Evolutionary conservation across 2,888 invertebrate genomes (phyloP).

Genomic region (Sicus ferrugineus): DNA sequence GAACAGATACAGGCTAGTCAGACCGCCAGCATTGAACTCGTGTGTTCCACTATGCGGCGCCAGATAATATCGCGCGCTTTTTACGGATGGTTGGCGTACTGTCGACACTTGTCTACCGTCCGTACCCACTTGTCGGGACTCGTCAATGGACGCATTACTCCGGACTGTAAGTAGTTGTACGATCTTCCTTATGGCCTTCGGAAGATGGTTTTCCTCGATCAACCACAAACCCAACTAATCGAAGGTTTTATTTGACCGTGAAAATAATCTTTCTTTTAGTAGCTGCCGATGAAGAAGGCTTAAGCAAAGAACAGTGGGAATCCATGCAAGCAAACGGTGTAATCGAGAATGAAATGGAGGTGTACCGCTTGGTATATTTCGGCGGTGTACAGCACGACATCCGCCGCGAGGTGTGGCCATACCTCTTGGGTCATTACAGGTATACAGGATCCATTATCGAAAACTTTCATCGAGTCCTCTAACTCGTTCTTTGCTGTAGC

Average conservation of each 20-base stretch:
- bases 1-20: constrained; percentile 58
- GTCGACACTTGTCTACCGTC: constrained; percentile 90
- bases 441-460: constrained; percentile 45
- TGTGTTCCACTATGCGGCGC: constrained; percentile 93
- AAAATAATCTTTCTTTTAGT: constrained; percentile 65
- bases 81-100: constrained; percentile 96
- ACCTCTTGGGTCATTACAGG: constrained; percentile 84
- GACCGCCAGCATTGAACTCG: constrained; percentile 74
- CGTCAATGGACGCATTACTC: constrained; percentile 79
- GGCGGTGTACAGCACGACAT: constrained; percentile 84
- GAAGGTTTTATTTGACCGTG: no score
- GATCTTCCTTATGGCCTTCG: no score
- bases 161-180: constrained; percentile 65
- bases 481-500: constrained; percentile 50
- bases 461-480: neutral
- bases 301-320: constrained; percentile 81
- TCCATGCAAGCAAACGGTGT: constrained; percentile 73
- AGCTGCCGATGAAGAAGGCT: constrained; percentile 72
- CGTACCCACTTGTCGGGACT: constrained; percentile 90
- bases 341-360: constrained; percentile 73
- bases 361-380: constrained; percentile 85
- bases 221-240: no score
- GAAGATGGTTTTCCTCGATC: no score
- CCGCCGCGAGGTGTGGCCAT: constrained; percentile 86
- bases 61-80: constrained; percentile 96